A percentile compares a stretch with the other conserved stretches of the same genome.
Evolutionary conservation across 2,888 invertebrate genomes (phyloP).

Genomic region (Leucophenga montana): DNA sequence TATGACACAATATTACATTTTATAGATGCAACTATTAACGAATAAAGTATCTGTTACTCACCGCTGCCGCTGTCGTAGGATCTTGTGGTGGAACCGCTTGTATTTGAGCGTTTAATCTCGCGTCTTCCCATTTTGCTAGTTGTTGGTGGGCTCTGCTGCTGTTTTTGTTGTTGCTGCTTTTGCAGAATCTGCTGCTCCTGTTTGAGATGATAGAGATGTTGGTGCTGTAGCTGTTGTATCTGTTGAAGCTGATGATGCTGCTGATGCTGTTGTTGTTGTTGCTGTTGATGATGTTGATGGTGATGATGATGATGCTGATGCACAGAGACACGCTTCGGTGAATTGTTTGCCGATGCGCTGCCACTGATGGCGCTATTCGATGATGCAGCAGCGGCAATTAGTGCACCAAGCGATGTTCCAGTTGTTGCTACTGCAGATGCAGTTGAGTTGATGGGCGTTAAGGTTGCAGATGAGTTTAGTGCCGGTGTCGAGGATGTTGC

Average conservation of each 20-base stretch:
- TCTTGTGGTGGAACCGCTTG: conserved; percentile 69
- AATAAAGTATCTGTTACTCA: conserved; percentile 51
- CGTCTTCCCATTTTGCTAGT: conserved; percentile 70
- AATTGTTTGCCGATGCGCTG: conserved; percentile 51
- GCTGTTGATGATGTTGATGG: conserved; percentile 36
- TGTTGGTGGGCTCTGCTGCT: conserved; percentile 33
- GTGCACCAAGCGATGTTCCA: conserved; percentile 45
- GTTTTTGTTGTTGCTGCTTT: conserved; percentile 40
- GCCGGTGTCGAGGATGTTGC: conserved; percentile 60
- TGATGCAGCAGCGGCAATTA: conserved; percentile 53
- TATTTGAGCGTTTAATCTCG: conserved; percentile 73
- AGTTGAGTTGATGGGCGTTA: conserved; percentile 35
- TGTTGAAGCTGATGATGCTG: conserved; percentile 38
- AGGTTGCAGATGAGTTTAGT: conserved; percentile 42
- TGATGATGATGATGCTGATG: conserved; percentile 34
- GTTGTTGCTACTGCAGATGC: conserved; percentile 57
- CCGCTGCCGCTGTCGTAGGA: conserved; percentile 71
- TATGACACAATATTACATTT: no score
- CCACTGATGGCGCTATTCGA: conserved; percentile 44
- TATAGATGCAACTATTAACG: no score
- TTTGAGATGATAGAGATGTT: conserved; percentile 33
- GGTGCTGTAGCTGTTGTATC: conserved; percentile 40
- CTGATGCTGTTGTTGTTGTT: conserved; percentile 32
- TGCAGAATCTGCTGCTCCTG: conserved; percentile 39
- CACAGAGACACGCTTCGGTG: conserved; percentile 44